Conservation (phyloP, 1,140 invertebrate genomes). For the Papilio xuthus region DNA sequence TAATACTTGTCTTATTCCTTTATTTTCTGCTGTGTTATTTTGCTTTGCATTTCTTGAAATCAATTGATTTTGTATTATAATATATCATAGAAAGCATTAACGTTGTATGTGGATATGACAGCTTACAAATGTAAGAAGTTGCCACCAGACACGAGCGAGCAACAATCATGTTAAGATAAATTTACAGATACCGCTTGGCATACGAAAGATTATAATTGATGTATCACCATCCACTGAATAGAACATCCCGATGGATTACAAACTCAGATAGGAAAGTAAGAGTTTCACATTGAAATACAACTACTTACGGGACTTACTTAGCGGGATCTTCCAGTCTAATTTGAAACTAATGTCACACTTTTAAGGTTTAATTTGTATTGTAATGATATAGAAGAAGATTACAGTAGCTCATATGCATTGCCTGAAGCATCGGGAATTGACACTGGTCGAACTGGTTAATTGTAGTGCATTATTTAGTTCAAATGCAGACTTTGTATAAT, state of each 20-base stretch:
- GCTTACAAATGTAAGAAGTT: neutral
- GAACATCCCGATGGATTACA: conserved; percentile 17
- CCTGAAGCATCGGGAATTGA: conserved; percentile 48
- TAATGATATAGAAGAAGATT: conserved; percentile 41
- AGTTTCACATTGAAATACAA: conserved; percentile 22
- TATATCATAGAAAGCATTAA: neutral
- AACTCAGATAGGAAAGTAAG: conserved; percentile 31
- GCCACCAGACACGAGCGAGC: conserved; percentile 34
- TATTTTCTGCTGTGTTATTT: neutral
- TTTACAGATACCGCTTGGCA: conserved; percentile 40
- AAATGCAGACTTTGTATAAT: conserved; percentile 48
- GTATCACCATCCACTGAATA: conserved; percentile 34
- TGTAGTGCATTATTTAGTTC: conserved; percentile 58
- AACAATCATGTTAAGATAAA: conserved; percentile 33
- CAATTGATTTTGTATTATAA: neutral
- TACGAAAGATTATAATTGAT: conserved; percentile 47
- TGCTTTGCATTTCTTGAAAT: neutral
- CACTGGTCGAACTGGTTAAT: conserved; percentile 61
- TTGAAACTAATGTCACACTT: conserved; percentile 25
- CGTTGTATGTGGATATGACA: neutral
- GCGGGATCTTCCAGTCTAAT: conserved; percentile 23
- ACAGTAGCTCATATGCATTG: conserved; percentile 43
- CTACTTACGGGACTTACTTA: conserved; percentile 25
- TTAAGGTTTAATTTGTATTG: conserved; percentile 35
- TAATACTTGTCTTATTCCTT: too few relatives aligned